Conservation (phyloP, 2,113 vertebrate genomes). For the Pollimyrus isidori region DNA sequence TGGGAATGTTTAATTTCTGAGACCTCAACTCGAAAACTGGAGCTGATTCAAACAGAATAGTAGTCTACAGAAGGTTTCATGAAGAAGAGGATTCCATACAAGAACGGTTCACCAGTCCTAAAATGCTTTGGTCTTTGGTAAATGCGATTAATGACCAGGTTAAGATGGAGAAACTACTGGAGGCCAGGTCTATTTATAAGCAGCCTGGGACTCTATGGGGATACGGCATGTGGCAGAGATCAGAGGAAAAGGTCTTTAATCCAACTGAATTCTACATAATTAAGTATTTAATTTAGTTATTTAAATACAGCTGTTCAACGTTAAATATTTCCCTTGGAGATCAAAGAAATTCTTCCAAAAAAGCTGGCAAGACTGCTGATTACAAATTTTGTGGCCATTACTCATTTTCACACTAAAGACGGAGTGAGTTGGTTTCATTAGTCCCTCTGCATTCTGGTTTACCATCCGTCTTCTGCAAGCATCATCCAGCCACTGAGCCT, state of each 20-base stretch:
- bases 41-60: background rate
- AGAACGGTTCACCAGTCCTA: background rate
- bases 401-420: too few species aligned
- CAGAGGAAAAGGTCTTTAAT: background rate
- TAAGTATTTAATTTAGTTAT: background rate
- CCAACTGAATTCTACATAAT: background rate
- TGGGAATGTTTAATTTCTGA: background rate
- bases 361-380: background rate
- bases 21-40: background rate
- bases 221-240: background rate
- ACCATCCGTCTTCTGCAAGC: background rate
- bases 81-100: background rate
- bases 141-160: background rate
- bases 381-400: too few species aligned
- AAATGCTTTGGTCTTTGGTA: background rate
- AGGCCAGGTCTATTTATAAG: background rate
- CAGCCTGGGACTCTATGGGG: background rate
- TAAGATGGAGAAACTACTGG: background rate
- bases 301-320: background rate
- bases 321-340: background rate
- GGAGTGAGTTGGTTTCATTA: background rate
- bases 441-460: background rate
- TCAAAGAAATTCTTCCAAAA: background rate
- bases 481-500: background rate
- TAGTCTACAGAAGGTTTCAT: background rate